phyloP scores from a whole-genome alignment of 2,888 invertebrate genomes.

The Itoplectis maculator region DNA sequence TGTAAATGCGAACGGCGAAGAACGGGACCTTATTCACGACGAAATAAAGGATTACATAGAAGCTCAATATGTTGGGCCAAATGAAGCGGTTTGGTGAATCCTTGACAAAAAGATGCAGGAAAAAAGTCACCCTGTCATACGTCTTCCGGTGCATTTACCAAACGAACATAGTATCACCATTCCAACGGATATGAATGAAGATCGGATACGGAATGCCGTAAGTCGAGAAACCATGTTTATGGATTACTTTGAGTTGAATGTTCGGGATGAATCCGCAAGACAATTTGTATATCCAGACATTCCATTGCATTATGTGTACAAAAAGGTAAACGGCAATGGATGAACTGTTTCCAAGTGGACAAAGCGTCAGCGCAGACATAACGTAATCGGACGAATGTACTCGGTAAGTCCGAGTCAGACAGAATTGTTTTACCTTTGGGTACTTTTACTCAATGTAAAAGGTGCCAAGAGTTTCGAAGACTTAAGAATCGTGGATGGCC shows the following conservation, averaged over 20 bases:
- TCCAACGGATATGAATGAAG: constrained; percentile 41
- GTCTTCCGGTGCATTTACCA: constrained; percentile 66
- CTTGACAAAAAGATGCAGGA: constrained; percentile 66
- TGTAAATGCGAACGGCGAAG: constrained; percentile 18
- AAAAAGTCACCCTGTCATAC: no score
- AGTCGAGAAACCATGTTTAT: constrained; percentile 42
- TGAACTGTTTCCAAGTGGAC: constrained; percentile 49
- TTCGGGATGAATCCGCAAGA: constrained; percentile 36
- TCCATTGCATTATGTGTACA: constrained; percentile 50
- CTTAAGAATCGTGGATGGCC: constrained; percentile 74
- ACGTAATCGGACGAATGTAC: constrained; percentile 73
- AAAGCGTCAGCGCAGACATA: constrained; percentile 58
- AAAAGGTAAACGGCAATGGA: constrained; percentile 44
- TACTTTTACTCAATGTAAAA: constrained; percentile 74
- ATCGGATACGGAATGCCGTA: constrained; percentile 47
- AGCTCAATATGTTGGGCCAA: constrained; percentile 66
- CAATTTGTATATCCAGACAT: constrained; percentile 55
- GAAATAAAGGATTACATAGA: constrained; percentile 54
- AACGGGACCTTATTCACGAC: constrained; percentile 38
- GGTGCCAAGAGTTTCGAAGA: constrained; percentile 76
- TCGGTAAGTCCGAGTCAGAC: constrained; percentile 71
- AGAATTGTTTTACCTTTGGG: constrained; percentile 74
- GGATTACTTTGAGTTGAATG: constrained; percentile 50
- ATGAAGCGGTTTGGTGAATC: constrained; percentile 70
- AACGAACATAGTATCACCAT: constrained; percentile 52